A percentile compares a stretch with the other conserved stretches of the same genome.
phyloP scores from a whole-genome alignment of 2,888 invertebrate species.

The Allolobophora icterica region DNA sequence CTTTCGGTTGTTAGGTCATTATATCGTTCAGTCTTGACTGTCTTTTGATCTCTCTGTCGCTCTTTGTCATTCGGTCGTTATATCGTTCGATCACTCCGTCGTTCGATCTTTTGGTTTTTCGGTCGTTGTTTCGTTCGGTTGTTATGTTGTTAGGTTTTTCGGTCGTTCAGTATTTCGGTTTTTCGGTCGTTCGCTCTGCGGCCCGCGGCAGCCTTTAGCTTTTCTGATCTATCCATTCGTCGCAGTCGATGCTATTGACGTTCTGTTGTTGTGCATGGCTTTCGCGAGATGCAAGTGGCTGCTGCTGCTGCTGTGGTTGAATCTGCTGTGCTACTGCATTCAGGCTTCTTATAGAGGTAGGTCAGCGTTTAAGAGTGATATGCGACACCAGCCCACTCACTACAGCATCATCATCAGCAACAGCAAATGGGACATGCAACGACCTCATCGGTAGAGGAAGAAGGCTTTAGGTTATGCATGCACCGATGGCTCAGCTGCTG shows the following conservation, averaged over 20 bases:
- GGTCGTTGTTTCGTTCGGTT: neutral
- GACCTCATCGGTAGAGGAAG: neutral
- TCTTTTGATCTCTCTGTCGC: too few species aligned
- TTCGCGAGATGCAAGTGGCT: neutral
- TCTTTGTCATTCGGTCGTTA: too few species aligned
- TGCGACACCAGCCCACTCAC: neutral
- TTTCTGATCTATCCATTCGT: neutral
- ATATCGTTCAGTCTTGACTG: too few species aligned
- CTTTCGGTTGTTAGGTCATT: too few species aligned
- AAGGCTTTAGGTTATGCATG: neutral
- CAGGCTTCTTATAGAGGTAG: neutral
- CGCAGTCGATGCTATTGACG: neutral
- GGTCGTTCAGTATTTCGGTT: neutral
- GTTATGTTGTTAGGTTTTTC: neutral
- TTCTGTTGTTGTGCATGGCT: neutral
- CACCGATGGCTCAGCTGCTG: neutral
- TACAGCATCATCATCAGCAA: neutral
- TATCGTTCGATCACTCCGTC: too few species aligned
- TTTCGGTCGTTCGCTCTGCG: neutral
- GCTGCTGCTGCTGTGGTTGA: constrained; percentile 10
- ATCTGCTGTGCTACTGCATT: neutral
- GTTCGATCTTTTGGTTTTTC: neutral
- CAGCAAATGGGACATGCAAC: neutral
- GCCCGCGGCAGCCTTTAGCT: neutral
- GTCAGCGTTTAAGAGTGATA: constrained; percentile 14